phyloP scores from a whole-genome alignment of 1,140 invertebrate species.

The Hylaeus volcanicus region DNA sequence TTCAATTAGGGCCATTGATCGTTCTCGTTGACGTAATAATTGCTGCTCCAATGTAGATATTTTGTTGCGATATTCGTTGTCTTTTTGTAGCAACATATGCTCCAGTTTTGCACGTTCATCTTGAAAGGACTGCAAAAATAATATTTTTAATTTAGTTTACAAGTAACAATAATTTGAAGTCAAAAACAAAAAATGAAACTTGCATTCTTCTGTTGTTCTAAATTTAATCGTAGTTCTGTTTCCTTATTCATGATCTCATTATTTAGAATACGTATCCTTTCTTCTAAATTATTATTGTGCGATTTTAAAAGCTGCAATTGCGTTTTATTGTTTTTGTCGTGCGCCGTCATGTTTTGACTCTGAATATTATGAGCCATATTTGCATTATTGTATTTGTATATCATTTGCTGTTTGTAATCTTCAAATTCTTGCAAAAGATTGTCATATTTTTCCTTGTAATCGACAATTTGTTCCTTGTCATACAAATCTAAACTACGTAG shows the following conservation, averaged over 20 bases:
- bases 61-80: constrained; percentile 82
- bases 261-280: constrained; percentile 84
- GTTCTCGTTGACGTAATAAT: constrained; percentile 88
- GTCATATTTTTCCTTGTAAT: constrained; percentile 81
- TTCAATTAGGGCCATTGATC: constrained; percentile 87
- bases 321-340: constrained; percentile 71
- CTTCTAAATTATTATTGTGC: constrained; percentile 84
- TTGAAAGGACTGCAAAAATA: constrained; percentile 73
- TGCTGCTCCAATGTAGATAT: constrained; percentile 86
- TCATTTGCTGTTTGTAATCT: constrained; percentile 72
- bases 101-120: constrained; percentile 80
- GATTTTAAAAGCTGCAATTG: constrained; percentile 81
- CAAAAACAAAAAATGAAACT: constrained; percentile 23
- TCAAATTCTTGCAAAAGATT: constrained; percentile 78
- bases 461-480: constrained; percentile 63
- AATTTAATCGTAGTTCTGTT: constrained; percentile 80
- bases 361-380: constrained; percentile 77
- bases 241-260: constrained; percentile 83
- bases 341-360: constrained; percentile 62
- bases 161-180: background rate
- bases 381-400: constrained; percentile 70
- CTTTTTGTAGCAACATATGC: constrained; percentile 72
- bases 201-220: constrained; percentile 79
- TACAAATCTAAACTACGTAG: constrained; percentile 67
- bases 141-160: background rate